phyloP scores from a whole-genome alignment of 2,113 vertebrate genomes.

The Stigmatopora nigra region DNA sequence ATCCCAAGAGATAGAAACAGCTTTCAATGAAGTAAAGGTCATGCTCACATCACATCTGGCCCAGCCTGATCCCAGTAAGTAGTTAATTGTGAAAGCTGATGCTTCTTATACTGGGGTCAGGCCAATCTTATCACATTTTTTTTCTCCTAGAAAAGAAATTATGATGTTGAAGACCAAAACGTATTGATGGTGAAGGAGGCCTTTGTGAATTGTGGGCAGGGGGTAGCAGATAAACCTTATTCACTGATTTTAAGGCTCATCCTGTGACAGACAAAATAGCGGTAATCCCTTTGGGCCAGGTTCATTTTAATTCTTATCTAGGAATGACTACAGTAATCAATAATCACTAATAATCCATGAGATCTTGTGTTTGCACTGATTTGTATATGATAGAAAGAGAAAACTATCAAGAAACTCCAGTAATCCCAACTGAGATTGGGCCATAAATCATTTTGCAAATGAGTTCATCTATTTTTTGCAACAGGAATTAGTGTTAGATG shows the following conservation, averaged over 20 bases:
- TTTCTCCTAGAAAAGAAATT: not conserved
- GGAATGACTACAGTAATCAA: not conserved
- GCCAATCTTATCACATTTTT: not conserved
- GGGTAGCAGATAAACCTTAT: not conserved
- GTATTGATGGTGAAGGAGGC: not conserved
- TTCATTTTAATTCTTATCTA: not conserved
- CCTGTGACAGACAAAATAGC: not conserved
- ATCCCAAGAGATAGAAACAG: not conserved
- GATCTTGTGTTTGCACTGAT: not conserved
- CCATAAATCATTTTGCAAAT: not conserved
- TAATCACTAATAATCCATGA: not conserved
- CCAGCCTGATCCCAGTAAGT: not conserved
- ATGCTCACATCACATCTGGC: not conserved
- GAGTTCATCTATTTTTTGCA: no score
- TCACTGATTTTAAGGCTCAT: not conserved
- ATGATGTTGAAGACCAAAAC: not conserved
- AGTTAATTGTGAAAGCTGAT: not conserved
- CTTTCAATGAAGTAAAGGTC: conserved; percentile 1
- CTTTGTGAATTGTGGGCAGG: not conserved
- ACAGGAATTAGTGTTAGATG: not conserved
- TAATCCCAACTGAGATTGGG: not conserved
- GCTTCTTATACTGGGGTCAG: not conserved
- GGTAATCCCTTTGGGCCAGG: not conserved
- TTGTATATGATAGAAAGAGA: not conserved
- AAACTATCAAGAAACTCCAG: not conserved